Conservation (phyloP, 2,888 invertebrate genomes). For the Sarcophaga carnaria region DNA sequence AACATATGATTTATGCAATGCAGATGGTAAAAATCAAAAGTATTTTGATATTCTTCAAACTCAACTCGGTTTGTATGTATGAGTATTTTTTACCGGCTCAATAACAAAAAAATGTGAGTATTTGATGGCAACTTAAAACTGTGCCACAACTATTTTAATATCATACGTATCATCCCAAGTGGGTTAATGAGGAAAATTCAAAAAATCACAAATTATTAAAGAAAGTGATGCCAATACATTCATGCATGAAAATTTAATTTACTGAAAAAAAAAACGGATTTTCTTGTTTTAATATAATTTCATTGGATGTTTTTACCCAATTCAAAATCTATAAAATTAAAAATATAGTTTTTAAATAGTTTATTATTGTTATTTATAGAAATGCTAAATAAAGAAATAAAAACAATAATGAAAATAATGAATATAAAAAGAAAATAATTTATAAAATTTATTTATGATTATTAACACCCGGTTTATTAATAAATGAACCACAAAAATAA, state of each 20-base stretch:
- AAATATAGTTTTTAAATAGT: neutral
- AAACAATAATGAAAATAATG: neutral
- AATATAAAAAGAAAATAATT: neutral
- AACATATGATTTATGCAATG: too few species aligned
- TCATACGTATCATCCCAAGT: too few species aligned
- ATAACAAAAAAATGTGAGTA: too few species aligned
- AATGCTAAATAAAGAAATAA: neutral
- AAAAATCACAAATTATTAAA: too few species aligned
- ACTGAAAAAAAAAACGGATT: neutral
- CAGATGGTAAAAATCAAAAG: too few species aligned
- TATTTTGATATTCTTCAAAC: too few species aligned
- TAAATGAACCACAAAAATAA: slow-evolving; percentile 31
- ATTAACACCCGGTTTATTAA: slow-evolving; percentile 54
- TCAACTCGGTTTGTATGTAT: too few species aligned
- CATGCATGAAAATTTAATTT: neutral
- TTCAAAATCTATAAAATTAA: neutral
- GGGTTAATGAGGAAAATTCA: too few species aligned
- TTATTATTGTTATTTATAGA: neutral
- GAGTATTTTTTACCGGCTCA: too few species aligned
- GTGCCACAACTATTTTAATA: too few species aligned
- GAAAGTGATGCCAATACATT: neutral
- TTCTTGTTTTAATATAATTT: neutral
- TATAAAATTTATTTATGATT: slow-evolving; percentile 51
- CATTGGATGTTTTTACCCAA: neutral
- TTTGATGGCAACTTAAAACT: too few species aligned